Percentiles rank a stretch among this genome's conserved stretches.
phyloP scores from a whole-genome alignment of 2,113 vertebrate species.

The Dromaius novaehollandiae region DNA sequence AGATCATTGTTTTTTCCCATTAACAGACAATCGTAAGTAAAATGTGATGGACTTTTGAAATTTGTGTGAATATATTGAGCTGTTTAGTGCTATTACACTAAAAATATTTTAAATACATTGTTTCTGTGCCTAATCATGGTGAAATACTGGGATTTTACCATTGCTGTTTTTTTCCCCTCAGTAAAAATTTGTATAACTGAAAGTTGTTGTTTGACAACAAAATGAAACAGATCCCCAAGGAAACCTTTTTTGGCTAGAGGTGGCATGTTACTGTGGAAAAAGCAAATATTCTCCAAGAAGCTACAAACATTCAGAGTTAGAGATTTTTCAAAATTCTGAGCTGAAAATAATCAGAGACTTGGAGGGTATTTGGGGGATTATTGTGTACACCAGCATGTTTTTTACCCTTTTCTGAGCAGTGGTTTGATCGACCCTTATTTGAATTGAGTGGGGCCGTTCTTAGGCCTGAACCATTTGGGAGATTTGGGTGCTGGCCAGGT shows the following conservation, averaged over 20 bases:
- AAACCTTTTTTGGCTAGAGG: not conserved
- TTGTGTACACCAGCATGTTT: not conserved
- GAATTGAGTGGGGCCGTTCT: not conserved
- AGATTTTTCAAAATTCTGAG: not conserved
- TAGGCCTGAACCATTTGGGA: not conserved
- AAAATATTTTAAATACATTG: not conserved
- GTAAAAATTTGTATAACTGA: not conserved
- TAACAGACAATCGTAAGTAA: not conserved
- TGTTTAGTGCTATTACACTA: not conserved
- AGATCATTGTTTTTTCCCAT: not conserved
- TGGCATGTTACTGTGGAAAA: not conserved
- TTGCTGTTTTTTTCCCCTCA: not conserved
- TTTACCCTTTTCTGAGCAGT: not conserved
- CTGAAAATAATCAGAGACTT: not conserved
- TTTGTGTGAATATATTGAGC: not conserved
- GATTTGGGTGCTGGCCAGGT: not conserved
- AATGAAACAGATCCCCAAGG: not conserved
- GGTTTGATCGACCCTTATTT: not conserved
- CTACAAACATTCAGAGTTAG: not conserved
- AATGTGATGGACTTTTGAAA: not conserved
- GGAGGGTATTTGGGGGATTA: not conserved
- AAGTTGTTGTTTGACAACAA: not conserved
- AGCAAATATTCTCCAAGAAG: not conserved
- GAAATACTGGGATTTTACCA: not conserved
- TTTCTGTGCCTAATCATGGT: not conserved